Base-by-base conservation (phyloP, 1,140 invertebrate species). In the Drosophila subobscura region DNA sequence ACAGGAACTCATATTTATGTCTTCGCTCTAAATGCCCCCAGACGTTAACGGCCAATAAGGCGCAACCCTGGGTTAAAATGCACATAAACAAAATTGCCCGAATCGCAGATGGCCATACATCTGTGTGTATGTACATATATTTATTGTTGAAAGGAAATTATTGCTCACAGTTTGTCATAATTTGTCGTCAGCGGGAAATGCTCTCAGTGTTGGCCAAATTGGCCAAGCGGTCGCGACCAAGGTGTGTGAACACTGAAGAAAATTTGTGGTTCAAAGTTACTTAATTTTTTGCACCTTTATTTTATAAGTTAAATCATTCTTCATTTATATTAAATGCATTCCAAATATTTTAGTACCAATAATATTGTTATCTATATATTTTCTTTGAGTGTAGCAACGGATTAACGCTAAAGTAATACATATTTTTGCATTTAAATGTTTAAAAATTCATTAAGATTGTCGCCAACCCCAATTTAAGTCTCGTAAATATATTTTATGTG, bases 101-200 rank as follows among this genome's bases (percentile, higher is more conserved):
- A 59, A 57, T 25, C 50, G 47, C 54, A 70, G 51, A 33, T 74
- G 76, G 23, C 61, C 55, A 68, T 59, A 23, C 27, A 33, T 10
- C 33, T 22, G 29, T 14, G 10, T 25, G 33, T 12, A 45, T 16
- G 27, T 22, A 25, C 50, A 52, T 63, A 61, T 51, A 40, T 57
- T 47, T 44, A 40, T 67, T 49, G 27, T 23, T 75, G 56, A 16
- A 54, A 50, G 59, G 22, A 52, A 83, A 74, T 83, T 60, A 74
- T 74, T 33, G 52, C 52, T 7, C 67, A 58, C 70, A 61, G 59
- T 81, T 78, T 63, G 74, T 83, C 74, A 83, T 81, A 81, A 81
- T 83, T 83, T 81, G 79, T 81, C 74, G 70, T 7, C 49, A 5
- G 25, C 46, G 20, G 27, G 54, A 37, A 41, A 29, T 20, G 29